phyloP scores from a whole-genome alignment of 2,113 vertebrate genomes.

The Charina bottae region DNA sequence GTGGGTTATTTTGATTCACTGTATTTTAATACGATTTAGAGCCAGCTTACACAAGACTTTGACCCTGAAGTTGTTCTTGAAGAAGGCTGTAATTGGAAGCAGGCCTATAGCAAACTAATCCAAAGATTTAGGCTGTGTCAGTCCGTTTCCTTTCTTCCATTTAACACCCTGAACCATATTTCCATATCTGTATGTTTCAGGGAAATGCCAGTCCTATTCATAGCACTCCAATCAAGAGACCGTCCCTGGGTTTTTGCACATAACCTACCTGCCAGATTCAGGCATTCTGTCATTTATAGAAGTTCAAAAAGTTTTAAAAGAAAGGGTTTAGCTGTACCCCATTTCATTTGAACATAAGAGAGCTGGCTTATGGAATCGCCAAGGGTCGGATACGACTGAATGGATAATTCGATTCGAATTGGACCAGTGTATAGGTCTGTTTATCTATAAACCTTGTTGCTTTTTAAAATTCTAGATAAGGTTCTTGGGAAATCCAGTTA shows the following conservation, averaged over 20 bases:
- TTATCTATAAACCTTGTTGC: not conserved
- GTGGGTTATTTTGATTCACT: not conserved
- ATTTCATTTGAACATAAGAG: not conserved
- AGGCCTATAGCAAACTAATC: too few species aligned
- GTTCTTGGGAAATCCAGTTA: not conserved
- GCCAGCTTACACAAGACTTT: not conserved
- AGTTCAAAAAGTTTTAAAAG: not conserved
- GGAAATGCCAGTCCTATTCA: not conserved
- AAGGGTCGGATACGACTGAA: too few species aligned
- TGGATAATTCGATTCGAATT: too few species aligned
- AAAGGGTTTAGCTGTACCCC: too few species aligned
- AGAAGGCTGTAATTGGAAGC: not conserved
- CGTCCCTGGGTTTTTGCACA: not conserved
- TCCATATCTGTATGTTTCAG: not conserved
- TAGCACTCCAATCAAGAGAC: not conserved
- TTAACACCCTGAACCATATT: not conserved
- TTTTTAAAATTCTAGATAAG: not conserved
- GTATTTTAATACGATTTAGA: not conserved
- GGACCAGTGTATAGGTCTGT: not conserved
- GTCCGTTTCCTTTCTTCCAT: not conserved
- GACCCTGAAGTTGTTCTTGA: not conserved
- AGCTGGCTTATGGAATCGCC: too few species aligned
- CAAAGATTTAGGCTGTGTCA: not conserved
- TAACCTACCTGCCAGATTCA: not conserved
- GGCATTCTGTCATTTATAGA: not conserved